Evolutionary conservation across 1,140 invertebrate species (phyloP), one percentile per base, ranked within the genome.

Genomic region (Drosophila kepulauana): DNA sequence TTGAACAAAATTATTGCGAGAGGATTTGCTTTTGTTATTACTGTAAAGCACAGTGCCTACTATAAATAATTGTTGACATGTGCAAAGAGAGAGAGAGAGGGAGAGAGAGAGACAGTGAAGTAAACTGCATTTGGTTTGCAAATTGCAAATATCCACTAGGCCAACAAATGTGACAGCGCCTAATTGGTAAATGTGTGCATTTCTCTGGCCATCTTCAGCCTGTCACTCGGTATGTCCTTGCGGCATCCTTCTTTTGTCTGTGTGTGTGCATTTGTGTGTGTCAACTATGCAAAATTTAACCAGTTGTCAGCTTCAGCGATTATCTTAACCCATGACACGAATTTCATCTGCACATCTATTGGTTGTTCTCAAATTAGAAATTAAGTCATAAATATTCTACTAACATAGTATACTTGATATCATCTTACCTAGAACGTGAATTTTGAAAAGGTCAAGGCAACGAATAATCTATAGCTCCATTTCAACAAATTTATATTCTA

Each of bases 161-260:
- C 63, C 43, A 62, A 49, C 67, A 73, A 58, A 80, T 77, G 35
- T 85, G 68, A 80, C 81, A 67, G 46, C 46, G 51, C 61, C 74
- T 84, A 82, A 82, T 82, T 84, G 72, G 66, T 67, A 57, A 67
- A 46, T 58, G 38, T 65, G 35, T 56, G 48, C 45, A 30, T n/a
- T 33, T 11, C 20, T 25, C 48, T 5, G 33, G 30, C 43, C 16
- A 20, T 2, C 43, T 13, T 38, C n/a, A 7, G 45, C n/a, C 20
- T 49, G 2, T 28, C 20, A 28, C 3, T 3, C 10, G 3, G 20
- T 10, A 7, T 49, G 46, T 49, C 7, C 10, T 16, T 25, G 46
- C 16, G 13, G 8, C 35, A 38, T 7, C 35, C 8, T 25, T 25
- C 20, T 25, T 3, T 25, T 25, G 20, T 25, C 20, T 25, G 20